A percentile compares a stretch with the other conserved stretches of the same genome.
Conservation (phyloP, 2,888 invertebrate genomes). For the Erannis defoliaria region DNA sequence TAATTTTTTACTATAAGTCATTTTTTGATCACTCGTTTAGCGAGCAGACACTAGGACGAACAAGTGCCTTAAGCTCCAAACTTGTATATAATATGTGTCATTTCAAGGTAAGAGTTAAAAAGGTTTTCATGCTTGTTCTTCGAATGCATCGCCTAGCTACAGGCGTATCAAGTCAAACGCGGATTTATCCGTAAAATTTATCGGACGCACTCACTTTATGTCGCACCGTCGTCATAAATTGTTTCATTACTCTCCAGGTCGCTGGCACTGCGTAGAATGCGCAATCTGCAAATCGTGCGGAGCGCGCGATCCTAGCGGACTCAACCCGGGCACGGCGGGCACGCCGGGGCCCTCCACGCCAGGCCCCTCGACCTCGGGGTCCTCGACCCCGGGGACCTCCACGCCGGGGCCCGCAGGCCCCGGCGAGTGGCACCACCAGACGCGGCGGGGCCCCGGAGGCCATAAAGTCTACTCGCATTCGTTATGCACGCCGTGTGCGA, state of each 20-base stretch:
- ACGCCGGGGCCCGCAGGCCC: constrained; percentile 39
- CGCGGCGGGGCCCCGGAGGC: constrained; percentile 78
- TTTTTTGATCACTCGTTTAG: too few relatives aligned
- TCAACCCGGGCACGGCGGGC: constrained; percentile 35
- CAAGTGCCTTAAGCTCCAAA: too few relatives aligned
- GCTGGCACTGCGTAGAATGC: constrained; percentile 96
- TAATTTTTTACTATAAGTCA: too few relatives aligned
- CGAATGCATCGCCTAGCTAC: too few relatives aligned
- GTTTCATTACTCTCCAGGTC: constrained; percentile 72
- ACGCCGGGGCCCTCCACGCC: constrained; percentile 22
- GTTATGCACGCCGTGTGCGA: constrained; percentile 90
- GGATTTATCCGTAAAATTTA: too few relatives aligned
- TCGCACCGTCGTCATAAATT: background rate
- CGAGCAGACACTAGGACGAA: too few relatives aligned
- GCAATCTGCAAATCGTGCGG: constrained; percentile 89
- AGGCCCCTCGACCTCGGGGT: constrained; percentile 25
- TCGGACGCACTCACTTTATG: background rate
- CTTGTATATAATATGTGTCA: too few relatives aligned
- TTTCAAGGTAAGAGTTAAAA: too few relatives aligned
- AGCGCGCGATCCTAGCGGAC: constrained; percentile 80
- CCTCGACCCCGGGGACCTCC: constrained; percentile 20
- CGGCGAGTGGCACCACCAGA: constrained; percentile 82
- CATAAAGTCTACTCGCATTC: constrained; percentile 85
- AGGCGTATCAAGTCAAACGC: too few relatives aligned
- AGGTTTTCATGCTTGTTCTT: too few relatives aligned